phyloP scores from a whole-genome alignment of 30 jellyfish, hydroid and myxozoan species.

The Chironex yamaguchii region DNA sequence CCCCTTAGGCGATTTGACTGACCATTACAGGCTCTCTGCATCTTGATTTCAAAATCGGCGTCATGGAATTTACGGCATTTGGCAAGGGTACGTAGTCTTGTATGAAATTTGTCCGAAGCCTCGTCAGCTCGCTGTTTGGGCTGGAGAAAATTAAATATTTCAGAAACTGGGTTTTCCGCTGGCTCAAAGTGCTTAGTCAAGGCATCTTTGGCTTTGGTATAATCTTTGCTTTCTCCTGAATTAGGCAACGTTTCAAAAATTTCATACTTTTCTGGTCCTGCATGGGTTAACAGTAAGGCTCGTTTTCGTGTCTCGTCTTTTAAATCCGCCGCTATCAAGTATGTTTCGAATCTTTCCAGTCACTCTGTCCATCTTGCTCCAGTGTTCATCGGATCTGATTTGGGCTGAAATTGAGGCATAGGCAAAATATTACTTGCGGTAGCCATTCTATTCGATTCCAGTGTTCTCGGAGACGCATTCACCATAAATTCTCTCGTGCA shows the following conservation, averaged over 20 bases:
- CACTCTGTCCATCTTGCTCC: slow-evolving; percentile 40
- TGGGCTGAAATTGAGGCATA: slow-evolving; percentile 54
- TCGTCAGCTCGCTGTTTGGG: slow-evolving; percentile 45
- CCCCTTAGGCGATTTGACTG: slow-evolving; percentile 17
- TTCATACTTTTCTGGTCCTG: slow-evolving; percentile 51
- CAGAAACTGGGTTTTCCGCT: slow-evolving; percentile 22
- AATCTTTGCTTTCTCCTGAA: slow-evolving; percentile 34
- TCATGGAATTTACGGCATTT: slow-evolving; percentile 32
- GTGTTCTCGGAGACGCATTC: not conserved
- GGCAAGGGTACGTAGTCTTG: slow-evolving; percentile 56
- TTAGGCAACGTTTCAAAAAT: slow-evolving; percentile 36
- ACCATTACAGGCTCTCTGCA: slow-evolving; percentile 41
- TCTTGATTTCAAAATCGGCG: slow-evolving; percentile 50
- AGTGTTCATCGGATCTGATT: slow-evolving; percentile 35
- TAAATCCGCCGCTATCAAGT: slow-evolving; percentile 50
- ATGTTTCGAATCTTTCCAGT: slow-evolving; percentile 60
- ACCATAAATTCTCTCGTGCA: no score
- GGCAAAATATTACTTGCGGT: slow-evolving; percentile 42
- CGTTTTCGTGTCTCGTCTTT: slow-evolving; percentile 36
- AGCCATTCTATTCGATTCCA: slow-evolving; percentile 40
- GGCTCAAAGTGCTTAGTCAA: slow-evolving; percentile 57
- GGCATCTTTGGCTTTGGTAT: slow-evolving; percentile 53
- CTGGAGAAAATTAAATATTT: slow-evolving; percentile 33
- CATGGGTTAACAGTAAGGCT: slow-evolving; percentile 45
- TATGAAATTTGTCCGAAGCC: slow-evolving; percentile 19